Evolutionary conservation across 92 coral and sea anemone genomes (phyloP).

Genomic region (Heteractis magnifica): DNA sequence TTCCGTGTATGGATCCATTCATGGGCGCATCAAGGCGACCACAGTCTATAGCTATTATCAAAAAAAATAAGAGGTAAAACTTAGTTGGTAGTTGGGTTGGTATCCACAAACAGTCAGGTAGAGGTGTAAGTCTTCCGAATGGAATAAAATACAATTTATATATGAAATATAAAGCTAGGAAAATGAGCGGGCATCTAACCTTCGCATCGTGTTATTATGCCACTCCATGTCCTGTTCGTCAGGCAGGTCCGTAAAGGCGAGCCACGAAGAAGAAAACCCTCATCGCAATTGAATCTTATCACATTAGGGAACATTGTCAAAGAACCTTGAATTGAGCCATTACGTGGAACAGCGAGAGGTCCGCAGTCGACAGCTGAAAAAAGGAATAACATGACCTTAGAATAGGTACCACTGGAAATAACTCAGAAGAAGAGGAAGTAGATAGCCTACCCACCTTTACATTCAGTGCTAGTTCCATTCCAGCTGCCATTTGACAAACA

Average conservation of each 20-base stretch:
- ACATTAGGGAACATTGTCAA: neutral
- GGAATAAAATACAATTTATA: no score
- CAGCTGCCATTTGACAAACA: slow-evolving; percentile 35
- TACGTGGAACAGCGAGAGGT: neutral
- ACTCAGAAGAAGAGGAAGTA: no score
- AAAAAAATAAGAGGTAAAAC: no score
- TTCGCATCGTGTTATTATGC: slow-evolving; percentile 32
- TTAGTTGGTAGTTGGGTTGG: no score
- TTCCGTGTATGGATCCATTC: slow-evolving; percentile 55
- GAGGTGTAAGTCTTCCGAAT: no score
- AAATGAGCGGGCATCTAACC: slow-evolving; percentile 3
- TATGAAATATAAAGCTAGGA: no score
- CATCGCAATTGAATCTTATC: slow-evolving; percentile 31
- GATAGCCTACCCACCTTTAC: slow-evolving; percentile 20
- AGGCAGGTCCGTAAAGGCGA: slow-evolving; percentile 43
- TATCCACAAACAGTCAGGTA: no score
- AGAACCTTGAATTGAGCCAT: neutral
- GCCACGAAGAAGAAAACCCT: slow-evolving; percentile 58
- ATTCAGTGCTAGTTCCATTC: slow-evolving; percentile 38
- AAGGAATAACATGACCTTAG: neutral
- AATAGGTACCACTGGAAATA: no score
- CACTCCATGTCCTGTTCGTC: slow-evolving; percentile 45
- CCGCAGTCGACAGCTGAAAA: neutral
- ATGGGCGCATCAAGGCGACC: slow-evolving; percentile 38
- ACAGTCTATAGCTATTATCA: slow-evolving; percentile 49